Evolutionary conservation across 2,113 vertebrate genomes (phyloP).

Genomic region (Amphilophus citrinellus): DNA sequence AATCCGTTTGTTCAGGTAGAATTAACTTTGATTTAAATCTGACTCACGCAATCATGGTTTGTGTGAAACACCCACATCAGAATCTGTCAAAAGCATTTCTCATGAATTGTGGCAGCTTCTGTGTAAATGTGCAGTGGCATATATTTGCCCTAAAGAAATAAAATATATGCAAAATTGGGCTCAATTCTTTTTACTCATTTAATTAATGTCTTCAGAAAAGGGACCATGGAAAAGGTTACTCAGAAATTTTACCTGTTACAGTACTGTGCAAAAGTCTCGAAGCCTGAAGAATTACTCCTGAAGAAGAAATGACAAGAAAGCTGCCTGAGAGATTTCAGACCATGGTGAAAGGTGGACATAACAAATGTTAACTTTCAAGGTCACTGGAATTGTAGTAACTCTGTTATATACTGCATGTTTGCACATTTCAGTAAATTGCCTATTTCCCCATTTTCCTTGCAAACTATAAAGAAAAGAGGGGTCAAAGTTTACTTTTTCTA

Average conservation of each 20-base stretch:
- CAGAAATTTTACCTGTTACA: not conserved
- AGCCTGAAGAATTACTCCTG: not conserved
- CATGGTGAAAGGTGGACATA: not conserved
- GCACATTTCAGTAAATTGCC: not conserved
- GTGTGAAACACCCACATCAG: slow-evolving; percentile 1
- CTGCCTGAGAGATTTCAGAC: not conserved
- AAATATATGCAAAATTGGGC: not conserved
- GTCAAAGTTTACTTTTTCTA: not conserved
- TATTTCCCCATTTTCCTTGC: not conserved
- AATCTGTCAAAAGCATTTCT: not conserved
- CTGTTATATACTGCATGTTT: rapidly evolving
- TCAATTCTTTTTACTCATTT: not conserved
- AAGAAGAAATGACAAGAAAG: not conserved
- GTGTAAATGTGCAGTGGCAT: not conserved
- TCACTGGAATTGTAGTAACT: not conserved
- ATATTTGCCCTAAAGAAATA: not conserved
- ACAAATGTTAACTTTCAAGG: not conserved
- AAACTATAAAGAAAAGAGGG: not conserved
- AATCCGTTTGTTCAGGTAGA: not conserved
- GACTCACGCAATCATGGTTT: not conserved
- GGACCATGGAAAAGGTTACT: not conserved
- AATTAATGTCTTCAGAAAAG: not conserved
- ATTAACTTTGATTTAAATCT: slow-evolving; percentile 11
- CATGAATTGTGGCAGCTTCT: not conserved
- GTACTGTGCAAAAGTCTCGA: not conserved